Evolutionary conservation across 2,113 vertebrate genomes (phyloP), one percentile per base, ranked within the genome.

Genomic region (Alaudala cheleensis): DNA sequence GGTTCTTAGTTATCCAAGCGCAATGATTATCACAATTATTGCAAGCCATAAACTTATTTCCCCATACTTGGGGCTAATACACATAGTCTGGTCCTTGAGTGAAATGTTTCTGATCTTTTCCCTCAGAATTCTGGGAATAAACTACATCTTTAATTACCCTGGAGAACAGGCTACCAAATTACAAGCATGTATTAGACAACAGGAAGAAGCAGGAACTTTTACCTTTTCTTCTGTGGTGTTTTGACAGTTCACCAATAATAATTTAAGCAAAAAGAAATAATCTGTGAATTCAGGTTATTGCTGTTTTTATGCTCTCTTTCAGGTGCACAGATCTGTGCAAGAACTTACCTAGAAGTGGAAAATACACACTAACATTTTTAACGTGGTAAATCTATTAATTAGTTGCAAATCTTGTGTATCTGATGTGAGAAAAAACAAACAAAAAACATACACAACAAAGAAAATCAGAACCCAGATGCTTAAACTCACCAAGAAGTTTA

Each of bases 391-490:
- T 60, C 34, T 60, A 78, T 73, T 83, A 94, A 94, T 83, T 90
- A 79, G 26, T 77, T 65, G 86, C 40, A 93, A 95, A 95, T 74
- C 34, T 24, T 64, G 34, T n/a, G 90, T 71, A 81, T 51, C 19
- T 67, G 51, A 85, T 88, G 72, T 53, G 85, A 94, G 93, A 76
- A 96, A 96, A 95, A 97, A 96, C 12, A 91, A 94, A 95, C 88
- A 96, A 93, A 97, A 82, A 24, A 3, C 3, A 86, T 56, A 67
- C 21, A 49, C 24, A 57, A 57, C 5, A 31, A 12, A 58, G 72
- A 51, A 87, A 60, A 8, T 57, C 39, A 86, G 37, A 83, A 66
- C 11, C 8, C 86, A 90, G 80, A 88, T 91, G 92, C 72, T 66
- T 81, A 77, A 81, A 83, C 25, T 81, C 89, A 51, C 51, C 51